Conservation (phyloP, 1,140 invertebrate genomes). For the Lepidurus arcticus region DNA sequence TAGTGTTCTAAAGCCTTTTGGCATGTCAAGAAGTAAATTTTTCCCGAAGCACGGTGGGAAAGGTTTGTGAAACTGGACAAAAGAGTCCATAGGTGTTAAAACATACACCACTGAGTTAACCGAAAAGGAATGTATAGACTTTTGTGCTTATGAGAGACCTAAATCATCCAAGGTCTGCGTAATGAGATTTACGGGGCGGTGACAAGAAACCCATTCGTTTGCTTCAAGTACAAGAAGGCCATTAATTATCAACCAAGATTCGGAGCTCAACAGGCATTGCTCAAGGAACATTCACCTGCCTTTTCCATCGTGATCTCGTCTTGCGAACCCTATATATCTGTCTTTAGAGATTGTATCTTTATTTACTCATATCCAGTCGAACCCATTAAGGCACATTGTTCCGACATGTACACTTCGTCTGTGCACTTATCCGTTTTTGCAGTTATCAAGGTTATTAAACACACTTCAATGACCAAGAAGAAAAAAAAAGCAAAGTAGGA, state of each 20-base stretch:
- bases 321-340: not conserved
- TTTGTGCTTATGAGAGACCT: not conserved
- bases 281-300: not conserved
- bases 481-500: no score
- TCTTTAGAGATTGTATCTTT: not conserved
- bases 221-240: not conserved
- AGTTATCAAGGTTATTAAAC: no score
- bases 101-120: not conserved
- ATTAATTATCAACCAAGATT: slow-evolving; percentile 12
- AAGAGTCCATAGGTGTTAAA: slow-evolving; percentile 10
- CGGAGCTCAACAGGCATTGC: not conserved
- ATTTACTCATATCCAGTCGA: not conserved
- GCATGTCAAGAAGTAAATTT: no score
- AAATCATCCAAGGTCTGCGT: not conserved
- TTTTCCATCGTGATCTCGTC: not conserved
- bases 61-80: not conserved
- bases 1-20: no score
- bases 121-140: not conserved
- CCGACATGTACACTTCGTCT: no score
- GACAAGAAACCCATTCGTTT: slow-evolving; percentile 11
- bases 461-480: no score
- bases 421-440: no score
- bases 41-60: no score
- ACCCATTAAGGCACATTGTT: not conserved
- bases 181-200: slow-evolving; percentile 18